Conservation (phyloP, 1,140 invertebrate genomes). For the Drosophila neocordata region DNA sequence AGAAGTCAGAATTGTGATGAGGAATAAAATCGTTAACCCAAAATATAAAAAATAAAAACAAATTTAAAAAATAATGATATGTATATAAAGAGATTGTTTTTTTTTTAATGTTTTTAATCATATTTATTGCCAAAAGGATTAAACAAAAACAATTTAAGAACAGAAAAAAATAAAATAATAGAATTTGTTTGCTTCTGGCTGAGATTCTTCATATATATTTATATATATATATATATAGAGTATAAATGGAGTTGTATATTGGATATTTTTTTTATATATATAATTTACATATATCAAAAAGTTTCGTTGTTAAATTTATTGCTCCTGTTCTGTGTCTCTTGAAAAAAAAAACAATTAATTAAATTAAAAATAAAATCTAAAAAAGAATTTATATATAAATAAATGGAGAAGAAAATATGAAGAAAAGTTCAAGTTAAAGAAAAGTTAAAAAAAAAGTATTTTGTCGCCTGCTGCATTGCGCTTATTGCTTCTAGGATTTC, state of each 20-base stretch:
- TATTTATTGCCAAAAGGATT: conserved; percentile 65
- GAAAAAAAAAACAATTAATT: conserved; percentile 24
- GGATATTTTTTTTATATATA: conserved; percentile 12
- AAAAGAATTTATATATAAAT: conserved; percentile 9
- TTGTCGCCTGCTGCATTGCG: conserved; percentile 25
- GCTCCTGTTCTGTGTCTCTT: conserved; percentile 23
- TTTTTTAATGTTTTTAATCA: conserved; percentile 24
- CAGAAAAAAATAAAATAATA: not conserved
- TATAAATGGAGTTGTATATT: conserved; percentile 14
- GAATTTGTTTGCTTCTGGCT: conserved; percentile 4
- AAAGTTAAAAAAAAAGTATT: not conserved
- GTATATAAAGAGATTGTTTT: conserved; percentile 45
- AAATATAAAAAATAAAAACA: conserved; percentile 41
- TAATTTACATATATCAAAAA: conserved; percentile 24
- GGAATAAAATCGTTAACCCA: not conserved
- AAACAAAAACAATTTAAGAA: conserved; percentile 37
- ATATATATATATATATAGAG: conserved; percentile 11
- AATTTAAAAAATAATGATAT: conserved; percentile 71
- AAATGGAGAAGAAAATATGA: conserved; percentile 15
- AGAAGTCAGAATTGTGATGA: not conserved
- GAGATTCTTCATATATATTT: not conserved
- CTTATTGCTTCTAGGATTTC: conserved; percentile 56
- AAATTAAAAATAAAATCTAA: conserved; percentile 23
- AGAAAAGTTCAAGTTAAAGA: not conserved
- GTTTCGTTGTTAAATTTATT: conserved; percentile 41